Percentiles rank a stretch among this genome's conserved stretches.
Evolutionary conservation across 2,113 vertebrate genomes (phyloP).

Genomic region (Seriola quinqueradiata): DNA sequence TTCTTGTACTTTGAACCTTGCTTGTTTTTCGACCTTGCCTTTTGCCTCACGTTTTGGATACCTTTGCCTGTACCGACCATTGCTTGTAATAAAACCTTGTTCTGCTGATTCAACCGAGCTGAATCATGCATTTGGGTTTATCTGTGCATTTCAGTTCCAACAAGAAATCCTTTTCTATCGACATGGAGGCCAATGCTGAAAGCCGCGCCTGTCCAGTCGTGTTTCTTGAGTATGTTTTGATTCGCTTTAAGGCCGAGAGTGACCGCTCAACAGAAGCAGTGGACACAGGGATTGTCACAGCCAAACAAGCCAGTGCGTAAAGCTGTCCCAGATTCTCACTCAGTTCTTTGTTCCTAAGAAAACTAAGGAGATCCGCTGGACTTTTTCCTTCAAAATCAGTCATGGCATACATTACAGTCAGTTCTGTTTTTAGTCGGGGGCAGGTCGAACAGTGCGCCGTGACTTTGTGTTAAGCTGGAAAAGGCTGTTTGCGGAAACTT

Average conservation of each 20-base stretch:
- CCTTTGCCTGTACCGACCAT: too few species aligned
- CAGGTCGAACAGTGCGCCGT: slow-evolving; percentile 1
- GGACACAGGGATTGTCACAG: not conserved
- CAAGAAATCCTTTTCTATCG: too few species aligned
- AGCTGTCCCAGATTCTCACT: slow-evolving; percentile 20
- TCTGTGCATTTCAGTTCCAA: too few species aligned
- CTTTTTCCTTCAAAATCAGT: slow-evolving; percentile 5
- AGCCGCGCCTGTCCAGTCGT: too few species aligned
- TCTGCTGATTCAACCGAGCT: too few species aligned
- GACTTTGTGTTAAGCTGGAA: slow-evolving; percentile 24
- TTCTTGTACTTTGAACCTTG: too few species aligned
- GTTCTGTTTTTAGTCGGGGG: slow-evolving; percentile 3
- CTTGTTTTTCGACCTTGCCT: too few species aligned
- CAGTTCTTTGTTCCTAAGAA: slow-evolving; percentile 1
- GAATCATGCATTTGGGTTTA: too few species aligned
- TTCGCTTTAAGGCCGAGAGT: slow-evolving; percentile 9
- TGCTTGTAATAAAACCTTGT: too few species aligned
- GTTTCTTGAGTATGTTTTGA: not conserved
- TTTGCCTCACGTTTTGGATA: too few species aligned
- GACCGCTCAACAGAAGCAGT: not conserved
- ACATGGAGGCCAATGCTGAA: too few species aligned
- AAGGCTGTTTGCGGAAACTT: not conserved
- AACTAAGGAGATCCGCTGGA: slow-evolving; percentile 16
- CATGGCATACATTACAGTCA: slow-evolving; percentile 20
- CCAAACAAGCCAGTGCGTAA: slow-evolving; percentile 11